Evolutionary conservation across 1,140 invertebrate species (phyloP), one percentile per base, ranked within the genome.

Genomic region (Pogonomyrmex californicus): DNA sequence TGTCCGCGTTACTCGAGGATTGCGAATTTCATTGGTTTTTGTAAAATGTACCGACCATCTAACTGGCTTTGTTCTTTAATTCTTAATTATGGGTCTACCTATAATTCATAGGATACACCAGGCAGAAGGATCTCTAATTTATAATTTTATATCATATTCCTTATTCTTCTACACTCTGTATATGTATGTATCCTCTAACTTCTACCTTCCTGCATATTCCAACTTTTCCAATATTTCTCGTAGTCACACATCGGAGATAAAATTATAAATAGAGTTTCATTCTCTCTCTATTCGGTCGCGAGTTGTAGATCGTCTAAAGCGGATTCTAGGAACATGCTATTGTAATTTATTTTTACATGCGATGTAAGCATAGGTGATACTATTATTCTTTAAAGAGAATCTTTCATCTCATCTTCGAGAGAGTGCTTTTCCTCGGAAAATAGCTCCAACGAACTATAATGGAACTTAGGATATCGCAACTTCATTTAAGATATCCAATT

Each of bases 1-100:
- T 62, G n/a, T 60, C 17, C 12, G 10, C 23, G 49, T 56, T 58
- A 71, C 41, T 12, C 12, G 66, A 47, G 7, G 9, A 44, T 30
- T 47, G 4, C 30, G 41, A 81, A 81, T 44, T 41, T 81, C 30
- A 54, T 60, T 70, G 36, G 1, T 33, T 81, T 51, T 51, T 7
- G 14, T 4, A n/a, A 66, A 49, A 6, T 10, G 41, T 38, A n/a
- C 44, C 23, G 23, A 63, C 56, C 9, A 12, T 62, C 33, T 77
- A 44, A 44, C 10, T 33, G 10, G 38, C 44, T 71, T 33, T 30
- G 14, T 23, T 41, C 10, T 23, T 56, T n/a, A 75, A 58, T 41
- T 41, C 38, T n/a, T 38, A 36, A 4, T 5, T 1, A 23, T 5
- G 1, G 14, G 2, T 41, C 36, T 38, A n/a, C 14, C 44, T 77